Evolutionary conservation across 64 coral and sea anemone genomes (phyloP).

Genomic region (Stichodactyla mertensii): DNA sequence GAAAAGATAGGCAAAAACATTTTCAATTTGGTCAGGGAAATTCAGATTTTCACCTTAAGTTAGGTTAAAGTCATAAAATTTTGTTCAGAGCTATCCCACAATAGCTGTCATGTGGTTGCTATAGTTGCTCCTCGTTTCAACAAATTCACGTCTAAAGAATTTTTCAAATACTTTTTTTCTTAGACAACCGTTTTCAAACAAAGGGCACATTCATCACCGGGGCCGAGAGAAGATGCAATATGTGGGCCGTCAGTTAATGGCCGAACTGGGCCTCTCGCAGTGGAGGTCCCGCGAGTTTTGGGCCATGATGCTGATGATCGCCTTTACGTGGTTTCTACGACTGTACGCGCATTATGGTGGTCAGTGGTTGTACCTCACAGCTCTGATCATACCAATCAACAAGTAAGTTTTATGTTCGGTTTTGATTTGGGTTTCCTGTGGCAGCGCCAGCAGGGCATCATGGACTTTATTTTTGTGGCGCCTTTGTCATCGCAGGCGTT

Average conservation of each 20-base stretch:
- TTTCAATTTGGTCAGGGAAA: too few relatives aligned
- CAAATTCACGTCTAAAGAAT: not conserved
- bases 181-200: constrained; percentile 94
- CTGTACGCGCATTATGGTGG: constrained; percentile 93
- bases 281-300: constrained; percentile 98
- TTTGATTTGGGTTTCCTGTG: too few relatives aligned
- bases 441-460: too few relatives aligned
- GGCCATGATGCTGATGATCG: constrained; percentile 97
- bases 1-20: too few relatives aligned
- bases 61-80: too few relatives aligned
- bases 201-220: constrained; percentile 82
- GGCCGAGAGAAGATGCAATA: constrained; percentile 99
- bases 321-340: constrained; percentile 90
- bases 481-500: too few relatives aligned
- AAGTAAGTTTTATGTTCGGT: constrained; percentile 54
- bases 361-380: constrained; percentile 90
- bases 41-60: too few relatives aligned
- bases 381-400: constrained; percentile 80
- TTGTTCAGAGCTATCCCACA: too few relatives aligned
- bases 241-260: constrained; percentile 89
- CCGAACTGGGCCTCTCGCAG: constrained; percentile 93
- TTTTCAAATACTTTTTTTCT: not conserved
- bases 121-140: too few relatives aligned
- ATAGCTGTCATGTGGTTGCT: too few relatives aligned
- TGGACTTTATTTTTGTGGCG: too few relatives aligned